Evolutionary conservation across 1,140 invertebrate species (phyloP), one percentile per base, ranked within the genome.

Genomic region (Drosophila sucinea): DNA sequence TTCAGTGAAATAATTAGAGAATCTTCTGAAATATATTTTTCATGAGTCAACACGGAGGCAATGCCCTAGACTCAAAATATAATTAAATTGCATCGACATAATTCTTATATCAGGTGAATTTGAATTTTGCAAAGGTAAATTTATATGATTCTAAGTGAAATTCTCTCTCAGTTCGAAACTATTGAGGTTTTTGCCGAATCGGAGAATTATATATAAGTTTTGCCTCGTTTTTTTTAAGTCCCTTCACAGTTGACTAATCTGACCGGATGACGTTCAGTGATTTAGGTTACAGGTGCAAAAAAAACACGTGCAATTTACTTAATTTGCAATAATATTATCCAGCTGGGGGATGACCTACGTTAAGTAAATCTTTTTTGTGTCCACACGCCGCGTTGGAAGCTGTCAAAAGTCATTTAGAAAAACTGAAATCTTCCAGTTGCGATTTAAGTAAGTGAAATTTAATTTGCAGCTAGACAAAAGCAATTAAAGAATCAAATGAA

Each of bases 361-460:
- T 51, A 51, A 32, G 25, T 6, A 8, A 6, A 8, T 57, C 10
- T 27, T 47, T 60, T 60, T 60, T 38, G 35, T 10, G 35, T 11
- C 35, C 7, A 11, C 35, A 38, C 35, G 35, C 17, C 57, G 25
- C n/a, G 70, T 56, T 35, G 66, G 60, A 60, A 44, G 54, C 56
- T 77, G 74, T 77, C 74, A 70, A 61, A 77, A 67, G 64, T 57
- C 54, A 77, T 70, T 33, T 47, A 64, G 51, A 47, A 27, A 40
- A 77, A 60, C 70, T 70, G 44, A 47, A 4, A 3, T 27, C 41
- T 27, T 60, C 41, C 38, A 30, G 23, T 32, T 64, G 10, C 44
- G 61, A 17, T 66, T 77, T 73, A 64, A 58, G 38, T 70, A 83
- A 87, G 32, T 83, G 76, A 79, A 69, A 51, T 44, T 55, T 33